Base-by-base conservation (phyloP, 2,797 vertebrate genomes). In the Menidia menidia region DNA sequence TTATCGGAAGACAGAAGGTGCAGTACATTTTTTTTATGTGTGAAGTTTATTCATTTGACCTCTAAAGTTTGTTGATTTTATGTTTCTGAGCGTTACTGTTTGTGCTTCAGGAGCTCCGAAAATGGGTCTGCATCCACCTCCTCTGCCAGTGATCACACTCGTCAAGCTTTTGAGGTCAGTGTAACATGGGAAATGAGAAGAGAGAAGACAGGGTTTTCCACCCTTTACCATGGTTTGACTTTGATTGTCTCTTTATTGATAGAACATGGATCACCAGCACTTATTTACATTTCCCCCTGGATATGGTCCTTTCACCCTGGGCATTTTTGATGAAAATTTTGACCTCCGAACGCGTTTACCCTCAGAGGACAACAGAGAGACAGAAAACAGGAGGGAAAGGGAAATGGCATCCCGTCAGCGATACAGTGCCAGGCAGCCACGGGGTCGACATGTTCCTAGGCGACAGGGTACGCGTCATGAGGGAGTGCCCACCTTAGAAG, bases 401-500 rank as follows among this genome's bases (percentile, higher is more conserved):
- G 97, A 99, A 69, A 96, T 96, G 77, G 95, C 95, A 6, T 97
- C 97, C 0, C 94, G 96, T 70, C 97, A 97, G 52, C 94, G 97
- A 68, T 97, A 97, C 1, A 88, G 96, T 0, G 94, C 96, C 0
- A 77, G 96, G 84, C 97, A 97, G 86, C 96, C 97, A 2, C 94
- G 96, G 4, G 96, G 96, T 58, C 96, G 96, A 5, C 96, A 98
- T 16, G 88, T 95, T 5, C 92, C 97, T 0, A 94, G 97, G 64
- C 93, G 97, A 41, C 93, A 96, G 72, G 89, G 95, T 13, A 92
- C 93, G 64, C 93, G 97, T 81, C 96, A 96, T 0, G 97, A 99
- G 83, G 97, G 97, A 0, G 96, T 98, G 51, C 98, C 97, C 64
- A 97, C 97, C 0, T 92, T 98, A 87, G 98, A 99, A 87, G 98